Conservation (phyloP, 2,797 vertebrate genomes). For the Apodemus agrarius region DNA sequence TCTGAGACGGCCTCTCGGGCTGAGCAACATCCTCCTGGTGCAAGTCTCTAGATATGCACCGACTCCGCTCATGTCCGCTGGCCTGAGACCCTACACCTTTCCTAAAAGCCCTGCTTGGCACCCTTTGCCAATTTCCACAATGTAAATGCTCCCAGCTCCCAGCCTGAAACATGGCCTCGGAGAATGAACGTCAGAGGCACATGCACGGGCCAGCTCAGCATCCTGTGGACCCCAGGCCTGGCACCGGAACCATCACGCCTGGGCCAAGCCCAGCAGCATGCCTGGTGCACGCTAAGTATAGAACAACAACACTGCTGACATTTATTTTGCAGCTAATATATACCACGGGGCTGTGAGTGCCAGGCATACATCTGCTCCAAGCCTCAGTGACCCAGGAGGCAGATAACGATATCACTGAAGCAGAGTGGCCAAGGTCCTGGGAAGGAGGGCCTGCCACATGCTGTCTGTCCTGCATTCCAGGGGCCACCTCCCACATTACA, state of each 20-base stretch:
- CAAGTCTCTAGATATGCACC: not conserved
- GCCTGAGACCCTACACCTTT: not conserved
- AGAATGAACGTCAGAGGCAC: not conserved
- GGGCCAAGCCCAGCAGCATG: not conserved
- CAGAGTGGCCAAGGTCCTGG: not conserved
- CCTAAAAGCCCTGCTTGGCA: not conserved
- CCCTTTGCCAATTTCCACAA: not conserved
- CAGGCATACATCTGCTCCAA: not conserved
- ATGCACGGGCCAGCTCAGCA: not conserved
- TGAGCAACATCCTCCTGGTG: accelerated
- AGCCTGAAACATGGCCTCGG: not conserved
- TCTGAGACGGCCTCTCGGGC: not conserved
- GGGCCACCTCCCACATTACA: not conserved
- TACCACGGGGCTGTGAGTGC: not conserved
- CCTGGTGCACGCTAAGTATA: conserved; percentile 16
- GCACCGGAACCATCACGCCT: not conserved
- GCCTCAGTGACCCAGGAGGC: not conserved
- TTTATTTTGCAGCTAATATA: not conserved
- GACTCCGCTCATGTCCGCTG: not conserved
- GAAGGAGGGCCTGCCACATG: not conserved
- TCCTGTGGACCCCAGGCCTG: not conserved
- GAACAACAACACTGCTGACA: not conserved
- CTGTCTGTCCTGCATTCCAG: accelerated
- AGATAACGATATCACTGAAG: not conserved
- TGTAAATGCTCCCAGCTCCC: not conserved